Base-by-base conservation (phyloP, 2,113 vertebrate genomes). In the Origma solitaria region DNA sequence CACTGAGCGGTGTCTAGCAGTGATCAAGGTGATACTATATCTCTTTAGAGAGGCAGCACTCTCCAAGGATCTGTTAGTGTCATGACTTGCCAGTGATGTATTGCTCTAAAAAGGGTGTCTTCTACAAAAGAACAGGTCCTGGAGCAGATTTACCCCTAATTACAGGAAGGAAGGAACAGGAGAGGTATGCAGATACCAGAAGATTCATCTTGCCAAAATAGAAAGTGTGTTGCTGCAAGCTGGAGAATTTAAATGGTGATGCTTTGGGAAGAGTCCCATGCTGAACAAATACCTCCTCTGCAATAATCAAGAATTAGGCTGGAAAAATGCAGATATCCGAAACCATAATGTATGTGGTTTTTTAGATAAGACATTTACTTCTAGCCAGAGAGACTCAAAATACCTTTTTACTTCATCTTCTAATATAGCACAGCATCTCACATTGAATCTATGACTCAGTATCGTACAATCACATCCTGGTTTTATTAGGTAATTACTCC, bases 71-170 rank as follows among this genome's bases (percentile, higher is more conserved):
- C 92, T 89, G 94, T 92, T 85, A 86, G 86, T 96, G 95, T 97
- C 95, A 96, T 92, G 95, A 97, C 94, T 97, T 93, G 94, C 37
- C 77, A 92, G 25, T 98, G 97, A 98, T 97, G 90, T 96, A 97
- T 97, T 96, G 77, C 96, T 97, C 91, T 97, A 86, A 88, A 96
- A 97, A 96, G 68, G 92, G 93, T 95, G 94, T 88, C 93, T 83
- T 92, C 92, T 95, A 94, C 96, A 96, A 95, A 96, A 92, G 94
- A 96, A 93, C 95, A 95, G 87, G 88, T 97, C 95, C 97, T 87
- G 95, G 70, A 97, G 96, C 94, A 97, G 95, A 97, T 97, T 95
- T 96, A 94, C 73, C 82, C 90, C 86, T 98, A 98, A 98, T 98
- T 97, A 97, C 97, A 95, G 97, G 89, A 88, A 94, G 82, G 89